phyloP scores from a whole-genome alignment of 2,113 vertebrate genomes.

The Oreotrochilus melanogaster region DNA sequence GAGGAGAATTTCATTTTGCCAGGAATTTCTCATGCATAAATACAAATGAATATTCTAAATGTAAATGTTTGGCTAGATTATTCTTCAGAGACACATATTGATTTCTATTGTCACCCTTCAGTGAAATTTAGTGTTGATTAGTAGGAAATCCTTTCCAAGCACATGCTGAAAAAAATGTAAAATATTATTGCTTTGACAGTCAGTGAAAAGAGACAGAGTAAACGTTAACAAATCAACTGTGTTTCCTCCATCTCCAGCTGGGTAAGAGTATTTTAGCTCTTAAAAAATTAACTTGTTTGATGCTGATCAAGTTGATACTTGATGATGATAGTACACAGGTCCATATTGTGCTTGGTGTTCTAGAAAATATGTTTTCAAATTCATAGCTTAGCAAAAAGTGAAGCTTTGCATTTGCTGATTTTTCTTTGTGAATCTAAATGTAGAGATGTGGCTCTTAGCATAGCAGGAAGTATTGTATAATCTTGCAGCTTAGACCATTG shows the following conservation, averaged over 20 bases:
- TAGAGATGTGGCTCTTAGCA: background rate
- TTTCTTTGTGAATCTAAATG: background rate
- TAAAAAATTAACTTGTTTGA: background rate
- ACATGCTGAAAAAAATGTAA: slow-evolving; percentile 9
- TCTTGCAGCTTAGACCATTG: background rate
- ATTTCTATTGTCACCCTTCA: slow-evolving; percentile 68
- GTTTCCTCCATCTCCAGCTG: slow-evolving; percentile 21
- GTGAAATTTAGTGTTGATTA: slow-evolving; percentile 58
- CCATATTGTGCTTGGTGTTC: slow-evolving; percentile 31
- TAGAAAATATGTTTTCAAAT: background rate
- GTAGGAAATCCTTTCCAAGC: slow-evolving; percentile 57
- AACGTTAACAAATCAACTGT: slow-evolving; percentile 42
- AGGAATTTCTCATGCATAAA: slow-evolving; percentile 42
- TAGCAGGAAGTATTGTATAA: background rate
- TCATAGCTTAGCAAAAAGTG: background rate
- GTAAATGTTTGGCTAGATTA: slow-evolving; percentile 66
- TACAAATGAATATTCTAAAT: slow-evolving; percentile 63
- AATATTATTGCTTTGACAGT: slow-evolving; percentile 52
- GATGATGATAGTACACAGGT: background rate
- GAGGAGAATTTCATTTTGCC: background rate
- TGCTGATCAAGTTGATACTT: background rate
- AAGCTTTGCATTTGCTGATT: background rate
- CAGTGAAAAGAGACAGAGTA: slow-evolving; percentile 20
- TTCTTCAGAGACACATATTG: slow-evolving; percentile 55
- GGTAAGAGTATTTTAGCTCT: background rate